A percentile compares a stretch with the other conserved stretches of the same genome.
phyloP scores from a whole-genome alignment of 37 sponge, comb jelly and placozoan species.

The Aphrocallistes beatrix region DNA sequence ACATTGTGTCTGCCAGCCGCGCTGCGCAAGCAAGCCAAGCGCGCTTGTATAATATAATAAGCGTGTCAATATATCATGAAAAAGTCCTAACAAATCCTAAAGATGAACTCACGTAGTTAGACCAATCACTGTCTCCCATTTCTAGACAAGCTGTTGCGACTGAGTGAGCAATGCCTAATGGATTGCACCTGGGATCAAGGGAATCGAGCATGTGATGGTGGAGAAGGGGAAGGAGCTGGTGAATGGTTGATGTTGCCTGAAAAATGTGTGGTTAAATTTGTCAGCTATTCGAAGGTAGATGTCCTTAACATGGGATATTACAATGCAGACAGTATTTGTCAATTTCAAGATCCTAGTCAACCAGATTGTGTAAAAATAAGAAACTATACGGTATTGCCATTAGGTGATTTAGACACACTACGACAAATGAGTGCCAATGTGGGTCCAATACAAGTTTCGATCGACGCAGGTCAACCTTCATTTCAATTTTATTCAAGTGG shows the following conservation, averaged over 20 bases:
- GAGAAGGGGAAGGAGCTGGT: conserved; percentile 39
- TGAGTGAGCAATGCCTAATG: conserved; percentile 73
- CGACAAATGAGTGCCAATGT: conserved; percentile 31
- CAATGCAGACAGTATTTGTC: neutral
- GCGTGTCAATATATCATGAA: too few species aligned
- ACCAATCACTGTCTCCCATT: too few species aligned
- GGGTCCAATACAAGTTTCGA: conserved; percentile 86
- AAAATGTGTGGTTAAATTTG: neutral
- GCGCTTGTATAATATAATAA: too few species aligned
- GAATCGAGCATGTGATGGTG: conserved; percentile 97
- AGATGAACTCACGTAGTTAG: too few species aligned
- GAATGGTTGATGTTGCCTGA: neutral
- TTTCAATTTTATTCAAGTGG: conserved; percentile 85
- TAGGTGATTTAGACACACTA: conserved; percentile 34
- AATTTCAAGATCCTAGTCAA: neutral
- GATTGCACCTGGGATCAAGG: conserved; percentile 96
- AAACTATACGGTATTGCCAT: neutral
- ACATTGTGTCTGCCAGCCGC: too few species aligned
- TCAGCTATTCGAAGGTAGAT: neutral
- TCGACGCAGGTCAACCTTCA: conserved; percentile 73
- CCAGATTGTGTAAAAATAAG: neutral
- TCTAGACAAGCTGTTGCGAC: conserved; percentile 18
- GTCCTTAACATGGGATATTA: neutral
- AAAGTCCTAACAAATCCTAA: too few species aligned
- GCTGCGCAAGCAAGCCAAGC: too few species aligned